Percentiles rank a stretch among this genome's conserved stretches.
These are phyloP conservation scores for Caenorhabditis angaria DNA, from an alignment of 2,888 invertebrate genomes.

Conservation along the genomic window DNA sequence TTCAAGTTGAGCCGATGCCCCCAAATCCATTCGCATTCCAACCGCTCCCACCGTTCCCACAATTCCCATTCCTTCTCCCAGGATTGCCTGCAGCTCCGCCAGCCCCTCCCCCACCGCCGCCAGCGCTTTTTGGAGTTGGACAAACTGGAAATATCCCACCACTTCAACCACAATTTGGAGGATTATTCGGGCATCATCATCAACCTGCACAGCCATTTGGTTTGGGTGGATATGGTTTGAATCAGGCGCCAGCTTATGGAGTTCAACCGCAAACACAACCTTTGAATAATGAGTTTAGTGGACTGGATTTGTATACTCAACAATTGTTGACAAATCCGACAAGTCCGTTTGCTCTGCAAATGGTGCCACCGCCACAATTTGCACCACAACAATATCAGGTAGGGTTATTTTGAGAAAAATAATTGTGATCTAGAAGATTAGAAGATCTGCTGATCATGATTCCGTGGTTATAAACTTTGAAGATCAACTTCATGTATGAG, in stretches of 20 bases:
- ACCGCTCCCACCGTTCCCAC: slow-evolving; percentile 41
- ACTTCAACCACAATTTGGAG: slow-evolving; percentile 22
- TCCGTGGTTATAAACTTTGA: too few species aligned
- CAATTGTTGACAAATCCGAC: slow-evolving; percentile 35
- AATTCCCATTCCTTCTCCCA: slow-evolving; percentile 27
- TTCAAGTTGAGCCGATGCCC: slow-evolving; percentile 32
- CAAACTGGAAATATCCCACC: slow-evolving; percentile 23
- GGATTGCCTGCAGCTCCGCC: slow-evolving; percentile 19
- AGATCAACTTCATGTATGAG: too few species aligned
- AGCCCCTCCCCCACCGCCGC: slow-evolving; percentile 27
- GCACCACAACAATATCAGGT: slow-evolving; percentile 26
- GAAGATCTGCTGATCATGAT: too few species aligned
- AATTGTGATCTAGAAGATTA: neutral
- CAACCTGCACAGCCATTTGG: slow-evolving; percentile 29
- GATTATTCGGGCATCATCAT: slow-evolving; percentile 26
- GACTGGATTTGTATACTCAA: slow-evolving; percentile 32
- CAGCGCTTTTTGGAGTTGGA: slow-evolving; percentile 20
- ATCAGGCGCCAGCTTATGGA: slow-evolving; percentile 24
- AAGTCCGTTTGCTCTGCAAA: slow-evolving; percentile 34
- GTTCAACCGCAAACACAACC: slow-evolving; percentile 20
- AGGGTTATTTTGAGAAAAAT: slow-evolving; percentile 9
- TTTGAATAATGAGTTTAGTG: slow-evolving; percentile 13
- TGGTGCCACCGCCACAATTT: slow-evolving; percentile 13
- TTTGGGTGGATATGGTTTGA: slow-evolving; percentile 21
- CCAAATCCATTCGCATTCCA: slow-evolving; percentile 33